Base-by-base conservation (phyloP, 2,888 invertebrate species). In the Plebejus argus region DNA sequence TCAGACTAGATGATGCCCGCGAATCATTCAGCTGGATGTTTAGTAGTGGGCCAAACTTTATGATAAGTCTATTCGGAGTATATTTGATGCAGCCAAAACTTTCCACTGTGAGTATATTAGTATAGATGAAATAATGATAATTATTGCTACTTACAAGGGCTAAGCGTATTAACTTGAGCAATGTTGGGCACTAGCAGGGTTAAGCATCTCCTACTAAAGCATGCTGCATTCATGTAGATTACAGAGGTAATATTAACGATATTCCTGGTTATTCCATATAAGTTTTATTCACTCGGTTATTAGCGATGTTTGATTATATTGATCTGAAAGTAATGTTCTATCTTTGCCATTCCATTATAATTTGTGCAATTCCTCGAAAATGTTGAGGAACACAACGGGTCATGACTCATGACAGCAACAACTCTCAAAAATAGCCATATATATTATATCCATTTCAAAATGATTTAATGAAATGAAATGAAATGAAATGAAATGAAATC, bases 91-190 rank as follows among this genome's bases (percentile, higher is more conserved):
- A 53, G 53, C 0, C 53, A 53, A 18, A 53, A 53, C 53, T 15
- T 10, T 49, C 49, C 49, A 3, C 18, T 53, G 53, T n/a, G n/a
- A n/a, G n/a, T 53, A 18, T 53, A 53, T 53, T 53, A 53, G 53
- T 53, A 53, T 53, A 15, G 15, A 66, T 66, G 15, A 28, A 66
- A 33, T 28, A 66, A 33, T 28, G 20, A 61, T 61, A 23, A 23
- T 20, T 61, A 61, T 33, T 70, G 71, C 39, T n/a, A 77, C 53
- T 74, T 66, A 66, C 28, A 28, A 66, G 66, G 66, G 28, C 23
- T 66, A 66, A 66, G 66, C 66, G 66, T 66, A 66, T 66, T 5
- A 28, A 15, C 15, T 66, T 66, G 66, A 66, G 66, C 66, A 66
- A 28, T 28, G 18, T 66, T 33, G 66, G 66, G 28, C 15, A 28